Evolutionary conservation across 2,888 invertebrate genomes (phyloP), one percentile per base, ranked within the genome.

Genomic region (Acanthoscelides obtectus): DNA sequence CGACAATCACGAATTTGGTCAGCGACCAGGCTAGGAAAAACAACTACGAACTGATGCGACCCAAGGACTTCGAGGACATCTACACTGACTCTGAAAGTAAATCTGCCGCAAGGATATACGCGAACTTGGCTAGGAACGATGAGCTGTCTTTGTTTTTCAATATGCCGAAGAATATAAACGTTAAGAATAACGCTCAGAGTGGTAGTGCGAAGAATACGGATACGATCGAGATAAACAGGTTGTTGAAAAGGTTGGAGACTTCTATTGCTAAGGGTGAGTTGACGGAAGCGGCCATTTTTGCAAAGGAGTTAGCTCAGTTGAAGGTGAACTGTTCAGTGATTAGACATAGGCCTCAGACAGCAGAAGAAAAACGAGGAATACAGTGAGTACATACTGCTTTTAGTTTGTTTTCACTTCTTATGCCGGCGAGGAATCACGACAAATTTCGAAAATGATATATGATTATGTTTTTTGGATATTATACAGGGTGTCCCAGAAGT

Each of bases 231-330:
- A 88, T 91, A 69, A 90, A 89, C 82, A 76, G 81, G 71, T 84
- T 93, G 75, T 87, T 94, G 77, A 89, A 89, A 82, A 89, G 92
- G 83, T 86, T 95, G 70, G 94, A 95, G 84, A 88, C 89, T 71
- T 92, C 94, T 0, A 95, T 95, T 79, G 90, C 92, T 2, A 90
- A 89, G 81, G 94, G 94, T 6, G 91, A 94, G 79, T 90, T 93
- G 84, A 88, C 88, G 69, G 89, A 92, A 77, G 94, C 95, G 1
- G 92, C 94, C 0, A 89, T 89, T 75, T 89, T 94, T 69, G 94
- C 95, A 0, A 88, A 90, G 76, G 92, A 94, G 83, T 86, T 95
- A 77, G 94, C 94, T 0, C 90, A 92, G 75, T 86, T 94, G 74
- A 91, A 92, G 83, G 89, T 94, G 69, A 91, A 91, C 72, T 93